These are phyloP conservation scores for Hemiscyllium ocellatum DNA, from an alignment of 2,113 vertebrate species.

Conservation along the genomic window DNA sequence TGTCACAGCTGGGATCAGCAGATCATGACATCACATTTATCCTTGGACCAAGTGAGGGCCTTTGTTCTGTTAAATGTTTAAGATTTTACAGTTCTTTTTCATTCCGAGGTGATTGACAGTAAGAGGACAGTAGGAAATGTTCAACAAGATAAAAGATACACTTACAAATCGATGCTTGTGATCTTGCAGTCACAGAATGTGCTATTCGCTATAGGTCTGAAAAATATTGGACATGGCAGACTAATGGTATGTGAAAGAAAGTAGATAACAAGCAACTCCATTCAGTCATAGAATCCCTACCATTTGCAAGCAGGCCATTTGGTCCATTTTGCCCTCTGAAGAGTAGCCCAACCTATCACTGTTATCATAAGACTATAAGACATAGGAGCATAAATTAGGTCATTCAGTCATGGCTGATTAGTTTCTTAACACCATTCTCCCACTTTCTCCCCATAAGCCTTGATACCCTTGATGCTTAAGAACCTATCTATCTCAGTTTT, in stretches of 20 bases:
- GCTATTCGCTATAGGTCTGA: not conserved
- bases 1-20: not conserved
- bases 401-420: too few relatives aligned
- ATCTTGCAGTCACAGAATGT: not conserved
- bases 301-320: too few relatives aligned
- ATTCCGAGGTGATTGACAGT: not conserved
- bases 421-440: too few relatives aligned
- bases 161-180: not conserved
- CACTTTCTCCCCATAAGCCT: too few relatives aligned
- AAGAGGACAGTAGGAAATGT: not conserved
- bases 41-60: not conserved
- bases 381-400: too few relatives aligned
- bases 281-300: not conserved
- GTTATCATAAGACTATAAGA: too few relatives aligned
- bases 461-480: too few relatives aligned
- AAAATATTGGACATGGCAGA: not conserved
- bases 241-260: not conserved
- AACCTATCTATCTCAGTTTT: too few relatives aligned
- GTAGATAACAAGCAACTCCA: not conserved
- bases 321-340: too few relatives aligned
- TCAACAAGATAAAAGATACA: not conserved
- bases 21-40: not conserved
- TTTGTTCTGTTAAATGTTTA: not conserved
- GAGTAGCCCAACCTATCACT: too few relatives aligned
- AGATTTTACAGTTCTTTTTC: not conserved